These are phyloP conservation scores for zebrafish (Danio rerio) DNA, from an alignment of 2,113 vertebrate species.

Conservation along the genomic window DNA sequence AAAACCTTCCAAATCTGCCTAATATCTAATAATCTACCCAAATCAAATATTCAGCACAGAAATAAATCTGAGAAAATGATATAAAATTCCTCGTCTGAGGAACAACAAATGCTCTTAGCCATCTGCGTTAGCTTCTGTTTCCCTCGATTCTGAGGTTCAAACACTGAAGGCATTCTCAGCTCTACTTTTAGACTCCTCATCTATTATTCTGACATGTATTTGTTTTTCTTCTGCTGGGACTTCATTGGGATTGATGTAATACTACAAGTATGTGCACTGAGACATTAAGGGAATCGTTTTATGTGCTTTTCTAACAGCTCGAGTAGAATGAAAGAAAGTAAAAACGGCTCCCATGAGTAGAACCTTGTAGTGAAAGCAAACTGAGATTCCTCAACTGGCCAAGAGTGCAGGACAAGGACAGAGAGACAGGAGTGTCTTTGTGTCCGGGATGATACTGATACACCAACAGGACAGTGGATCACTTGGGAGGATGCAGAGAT, in stretches of 20 bases:
- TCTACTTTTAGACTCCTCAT: neutral
- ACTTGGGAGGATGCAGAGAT: slow-evolving; percentile 47
- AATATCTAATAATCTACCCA: neutral
- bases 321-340: slow-evolving; percentile 1
- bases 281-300: neutral
- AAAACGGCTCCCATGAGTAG: neutral
- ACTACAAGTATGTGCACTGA: neutral
- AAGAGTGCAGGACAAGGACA: slow-evolving; percentile 29
- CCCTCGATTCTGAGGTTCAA: neutral
- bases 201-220: neutral
- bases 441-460: slow-evolving; percentile 66
- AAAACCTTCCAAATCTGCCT: neutral
- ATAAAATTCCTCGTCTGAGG: neutral
- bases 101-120: neutral
- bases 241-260: slow-evolving; percentile 1
- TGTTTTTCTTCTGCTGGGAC: neutral
- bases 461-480: slow-evolving; percentile 20
- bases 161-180: neutral
- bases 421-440: slow-evolving; percentile 60
- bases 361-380: neutral
- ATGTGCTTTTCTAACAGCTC: neutral
- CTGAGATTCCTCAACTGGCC: slow-evolving; percentile 8
- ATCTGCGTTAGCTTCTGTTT: neutral
- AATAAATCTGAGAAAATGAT: neutral
- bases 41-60: neutral